A percentile compares a stretch with the other conserved stretches of the same genome.
Evolutionary conservation across 2,888 invertebrate genomes (phyloP).

Genomic region (Ophion costatus): DNA sequence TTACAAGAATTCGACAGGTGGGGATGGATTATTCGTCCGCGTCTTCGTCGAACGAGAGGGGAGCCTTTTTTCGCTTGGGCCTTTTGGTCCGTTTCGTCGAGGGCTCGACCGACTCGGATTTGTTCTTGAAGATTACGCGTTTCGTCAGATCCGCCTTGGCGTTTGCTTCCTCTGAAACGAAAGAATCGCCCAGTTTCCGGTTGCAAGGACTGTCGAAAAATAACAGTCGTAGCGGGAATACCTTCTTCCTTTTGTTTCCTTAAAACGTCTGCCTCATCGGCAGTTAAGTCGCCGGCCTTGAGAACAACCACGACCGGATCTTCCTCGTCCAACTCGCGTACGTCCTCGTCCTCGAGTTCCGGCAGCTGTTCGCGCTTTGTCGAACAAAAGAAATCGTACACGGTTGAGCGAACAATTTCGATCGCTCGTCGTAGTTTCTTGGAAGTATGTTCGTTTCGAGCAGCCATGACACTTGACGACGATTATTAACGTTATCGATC

Average conservation of each 20-base stretch:
- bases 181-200: slow-evolving; percentile 8
- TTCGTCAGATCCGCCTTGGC: slow-evolving; percentile 87
- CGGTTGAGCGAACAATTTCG: not conserved
- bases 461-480: not conserved
- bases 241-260: slow-evolving; percentile 77
- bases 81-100: slow-evolving; percentile 74
- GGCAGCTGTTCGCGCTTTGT: slow-evolving; percentile 76
- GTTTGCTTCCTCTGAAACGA: slow-evolving; percentile 85
- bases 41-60: slow-evolving; percentile 80
- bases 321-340: slow-evolving; percentile 84
- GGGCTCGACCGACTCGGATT: slow-evolving; percentile 76
- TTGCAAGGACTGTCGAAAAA: not conserved
- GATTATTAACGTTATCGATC: too few relatives aligned
- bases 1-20: slow-evolving; percentile 36
- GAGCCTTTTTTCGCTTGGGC: slow-evolving; percentile 71
- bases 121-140: slow-evolving; percentile 85
- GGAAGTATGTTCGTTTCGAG: not conserved
- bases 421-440: not conserved
- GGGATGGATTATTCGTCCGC: slow-evolving; percentile 74
- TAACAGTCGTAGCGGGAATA: slow-evolving; percentile 46
- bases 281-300: slow-evolving; percentile 85
- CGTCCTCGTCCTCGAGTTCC: slow-evolving; percentile 73
- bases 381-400: not conserved
- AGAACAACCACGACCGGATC: slow-evolving; percentile 86
- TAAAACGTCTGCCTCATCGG: slow-evolving; percentile 84